Evolutionary conservation across 2,113 vertebrate genomes (phyloP).

Genomic region (Rhinoderma darwinii): DNA sequence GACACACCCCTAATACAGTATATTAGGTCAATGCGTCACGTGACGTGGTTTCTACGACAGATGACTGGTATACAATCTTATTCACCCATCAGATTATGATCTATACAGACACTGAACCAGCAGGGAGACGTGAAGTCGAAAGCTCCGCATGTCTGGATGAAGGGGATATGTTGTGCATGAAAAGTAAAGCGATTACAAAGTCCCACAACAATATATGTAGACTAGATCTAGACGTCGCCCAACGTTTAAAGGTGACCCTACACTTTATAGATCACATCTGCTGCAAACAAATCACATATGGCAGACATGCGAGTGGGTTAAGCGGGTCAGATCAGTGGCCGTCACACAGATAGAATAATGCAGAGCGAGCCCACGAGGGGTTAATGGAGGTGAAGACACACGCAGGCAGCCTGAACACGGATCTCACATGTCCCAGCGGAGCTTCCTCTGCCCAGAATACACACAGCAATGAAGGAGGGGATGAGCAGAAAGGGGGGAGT

Average conservation of each 20-base stretch:
- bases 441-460: conserved; percentile 88
- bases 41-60: too few species aligned
- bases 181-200: not conserved
- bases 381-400: conserved; percentile 14
- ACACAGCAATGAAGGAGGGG: conserved; percentile 61
- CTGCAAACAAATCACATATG: not conserved
- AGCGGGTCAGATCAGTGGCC: not conserved
- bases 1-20: too few species aligned
- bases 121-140: not conserved
- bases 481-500: conserved; percentile 63
- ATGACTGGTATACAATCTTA: too few species aligned
- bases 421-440: conserved; percentile 99
- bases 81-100: not conserved
- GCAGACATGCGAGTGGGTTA: not conserved
- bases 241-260: not conserved
- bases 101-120: not conserved
- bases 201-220: not conserved
- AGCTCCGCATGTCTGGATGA: not conserved
- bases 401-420: conserved; percentile 1
- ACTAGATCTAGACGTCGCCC: not conserved
- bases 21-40: too few species aligned
- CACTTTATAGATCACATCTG: not conserved
- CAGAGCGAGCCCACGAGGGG: not conserved
- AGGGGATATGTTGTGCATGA: not conserved
- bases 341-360: not conserved